Base-by-base conservation (phyloP, 1,140 invertebrate genomes). In the Protaetia brevitarsis region DNA sequence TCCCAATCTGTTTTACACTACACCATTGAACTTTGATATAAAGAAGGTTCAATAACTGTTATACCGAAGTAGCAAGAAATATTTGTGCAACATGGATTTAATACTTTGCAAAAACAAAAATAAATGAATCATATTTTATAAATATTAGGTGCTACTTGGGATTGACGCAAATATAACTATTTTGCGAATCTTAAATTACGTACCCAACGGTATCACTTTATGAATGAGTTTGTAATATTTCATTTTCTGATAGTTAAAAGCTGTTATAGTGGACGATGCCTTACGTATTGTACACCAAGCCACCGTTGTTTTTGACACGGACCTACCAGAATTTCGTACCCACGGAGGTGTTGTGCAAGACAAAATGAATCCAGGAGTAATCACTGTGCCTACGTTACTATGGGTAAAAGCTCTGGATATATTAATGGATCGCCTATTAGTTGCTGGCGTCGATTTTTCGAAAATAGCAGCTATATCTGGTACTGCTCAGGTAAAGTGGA, bases 321-420 rank as follows among this genome's bases (percentile, higher is more conserved):
- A 96, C 78, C 80, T 97, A 10, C 93, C 94, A 21, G 93, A 97
- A 82, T 97, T 93, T 77, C 88, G 91, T 73, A 94, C 92, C 2
- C 86, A 87, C 64, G 90, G 91, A 8, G 94, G 94, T n/a, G 91
- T 91, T 10, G 81, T 90, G 57, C 81, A 84, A 21, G 84, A 86
- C 31, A 79, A 84, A 66, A 83, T 81, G 11, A 81, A 84, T 73
- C 75, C 79, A 0, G 71, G 76, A 59, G 81, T 86, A n/a, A 88
- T 94, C 37, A 89, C 88, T 56, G 89, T 89, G 2, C 95, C 95
- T 0, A 87, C 92, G 0, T 79, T 94, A 2, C 93, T 98, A 89
- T 98, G 95, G 95, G 87, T 98, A 0, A 96, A 97, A 81, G 94
- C 96, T 0, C 75, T 98, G 21, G 96, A 98, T 75, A 87, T 97